Percentiles rank a stretch among this genome's conserved stretches.
Evolutionary conservation across 1,140 invertebrate species (phyloP).

Genomic region (Caerostris extrusa): DNA sequence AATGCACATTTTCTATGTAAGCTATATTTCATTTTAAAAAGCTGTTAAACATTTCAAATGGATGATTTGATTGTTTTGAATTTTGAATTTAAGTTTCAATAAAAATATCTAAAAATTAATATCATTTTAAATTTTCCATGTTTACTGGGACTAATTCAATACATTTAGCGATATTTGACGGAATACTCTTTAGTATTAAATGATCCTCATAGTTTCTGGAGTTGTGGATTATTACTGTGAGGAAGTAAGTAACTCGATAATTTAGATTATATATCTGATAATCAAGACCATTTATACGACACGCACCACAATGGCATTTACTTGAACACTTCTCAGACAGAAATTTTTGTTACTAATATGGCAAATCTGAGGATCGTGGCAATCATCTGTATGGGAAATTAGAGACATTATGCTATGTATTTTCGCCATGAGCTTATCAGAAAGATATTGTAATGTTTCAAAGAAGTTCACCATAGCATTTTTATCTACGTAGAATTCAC

Average conservation of each 20-base stretch:
- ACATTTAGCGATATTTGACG: not conserved
- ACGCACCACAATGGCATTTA: not conserved
- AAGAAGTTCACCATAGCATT: not conserved
- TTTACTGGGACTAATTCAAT: not conserved
- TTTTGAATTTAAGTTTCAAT: not conserved
- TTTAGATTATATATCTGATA: constrained; percentile 36
- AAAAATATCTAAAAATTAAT: not conserved
- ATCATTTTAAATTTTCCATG: not conserved
- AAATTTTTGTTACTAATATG: constrained; percentile 31
- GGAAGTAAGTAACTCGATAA: constrained; percentile 10
- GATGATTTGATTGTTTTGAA: not conserved
- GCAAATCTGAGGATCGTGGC: not conserved
- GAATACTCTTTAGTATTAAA: not conserved
- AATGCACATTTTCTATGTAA: too few species aligned
- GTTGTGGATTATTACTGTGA: not conserved
- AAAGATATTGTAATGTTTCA: not conserved
- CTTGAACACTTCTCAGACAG: too few species aligned
- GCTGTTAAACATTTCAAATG: not conserved
- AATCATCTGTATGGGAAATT: not conserved
- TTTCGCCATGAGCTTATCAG: not conserved
- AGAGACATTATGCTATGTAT: not conserved
- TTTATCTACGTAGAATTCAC: not conserved
- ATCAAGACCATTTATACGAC: not conserved
- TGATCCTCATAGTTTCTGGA: constrained; percentile 15
- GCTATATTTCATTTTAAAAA: not conserved